phyloP scores from a whole-genome alignment of 1,140 invertebrate genomes.

The Harpegnathos saltator region DNA sequence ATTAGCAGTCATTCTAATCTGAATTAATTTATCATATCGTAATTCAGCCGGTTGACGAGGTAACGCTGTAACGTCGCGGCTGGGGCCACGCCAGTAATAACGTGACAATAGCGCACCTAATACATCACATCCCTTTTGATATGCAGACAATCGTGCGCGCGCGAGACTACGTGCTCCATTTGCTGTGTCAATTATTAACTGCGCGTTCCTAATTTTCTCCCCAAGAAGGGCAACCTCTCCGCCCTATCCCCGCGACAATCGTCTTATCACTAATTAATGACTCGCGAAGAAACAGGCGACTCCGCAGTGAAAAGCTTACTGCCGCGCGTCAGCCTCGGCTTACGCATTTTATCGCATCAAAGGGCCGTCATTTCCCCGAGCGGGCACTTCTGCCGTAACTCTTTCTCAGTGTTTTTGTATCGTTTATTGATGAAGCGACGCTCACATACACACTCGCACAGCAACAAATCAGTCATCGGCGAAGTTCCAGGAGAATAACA shows the following conservation, averaged over 20 bases:
- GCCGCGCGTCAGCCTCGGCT: too few relatives aligned
- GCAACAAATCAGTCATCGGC: background rate
- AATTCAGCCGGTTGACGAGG: constrained; percentile 53
- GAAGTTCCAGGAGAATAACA: constrained; percentile 16
- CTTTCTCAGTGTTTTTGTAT: background rate
- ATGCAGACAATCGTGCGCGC: constrained; percentile 34
- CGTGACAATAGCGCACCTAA: constrained; percentile 59
- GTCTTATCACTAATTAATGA: background rate
- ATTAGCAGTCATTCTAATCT: constrained; percentile 53
- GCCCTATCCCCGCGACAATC: background rate
- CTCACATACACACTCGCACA: too few relatives aligned
- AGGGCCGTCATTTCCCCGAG: background rate
- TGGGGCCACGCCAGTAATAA: constrained; percentile 47
- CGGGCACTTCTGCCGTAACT: background rate
- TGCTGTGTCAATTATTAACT: constrained; percentile 52
- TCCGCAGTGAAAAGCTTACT: too few relatives aligned
- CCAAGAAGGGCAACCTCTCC: background rate
- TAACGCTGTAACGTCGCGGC: constrained; percentile 31
- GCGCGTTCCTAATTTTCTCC: background rate
- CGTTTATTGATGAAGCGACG: background rate
- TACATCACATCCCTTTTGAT: constrained; percentile 54
- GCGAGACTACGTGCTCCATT: constrained; percentile 49
- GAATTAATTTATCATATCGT: constrained; percentile 62
- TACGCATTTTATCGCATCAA: background rate
- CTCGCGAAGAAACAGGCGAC: too few relatives aligned